Evolutionary conservation across 2,888 invertebrate species (phyloP), one percentile per base, ranked within the genome.

Genomic region (Agriopis aurantiaria): DNA sequence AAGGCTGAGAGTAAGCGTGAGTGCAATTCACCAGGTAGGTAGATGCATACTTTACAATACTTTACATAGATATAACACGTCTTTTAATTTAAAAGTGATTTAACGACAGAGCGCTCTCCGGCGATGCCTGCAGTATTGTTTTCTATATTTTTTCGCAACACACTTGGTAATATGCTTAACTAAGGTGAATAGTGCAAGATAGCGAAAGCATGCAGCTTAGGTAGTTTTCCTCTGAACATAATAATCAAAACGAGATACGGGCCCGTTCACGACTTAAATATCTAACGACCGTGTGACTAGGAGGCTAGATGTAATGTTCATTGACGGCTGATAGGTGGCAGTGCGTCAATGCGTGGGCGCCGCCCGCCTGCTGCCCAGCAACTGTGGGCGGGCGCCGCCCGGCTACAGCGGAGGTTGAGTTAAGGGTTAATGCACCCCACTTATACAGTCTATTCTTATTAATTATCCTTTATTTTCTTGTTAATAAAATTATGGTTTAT

Each of bases 281-380:
- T 46, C 10, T 65, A 51, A 57, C 23, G 14, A 60, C 8, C 0
- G 14, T 23, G n/a, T 40, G 23, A 23, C 40, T 51, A 9, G 46
- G 12, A 14, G 40, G 33, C 33, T 43, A 56, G 40, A 2, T 41
- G 45, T 66, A 66, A 60, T 57, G 48, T 61, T 63, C 68, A 58
- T 63, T 63, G 68, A 53, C 58, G 62, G 62, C n/a, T 52, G 55
- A 41, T 58, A 60, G 60, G 60, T 56, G 71, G 73, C 62, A 66
- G 71, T 79, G 73, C 83, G 85, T 84, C 83, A 85, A 52, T 80
- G 83, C 83, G 86, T 86, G 83, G 88, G 86, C 82, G 77, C 61
- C 51, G 61, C 61, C 61, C 61, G 41, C 41, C 41, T 55, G 33
- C 52, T 65, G 67, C 63, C 68, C 69, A 8, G 23, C 51, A 14